Conservation (phyloP, 2,888 invertebrate genomes). For the Sepiola atlantica region DNA sequence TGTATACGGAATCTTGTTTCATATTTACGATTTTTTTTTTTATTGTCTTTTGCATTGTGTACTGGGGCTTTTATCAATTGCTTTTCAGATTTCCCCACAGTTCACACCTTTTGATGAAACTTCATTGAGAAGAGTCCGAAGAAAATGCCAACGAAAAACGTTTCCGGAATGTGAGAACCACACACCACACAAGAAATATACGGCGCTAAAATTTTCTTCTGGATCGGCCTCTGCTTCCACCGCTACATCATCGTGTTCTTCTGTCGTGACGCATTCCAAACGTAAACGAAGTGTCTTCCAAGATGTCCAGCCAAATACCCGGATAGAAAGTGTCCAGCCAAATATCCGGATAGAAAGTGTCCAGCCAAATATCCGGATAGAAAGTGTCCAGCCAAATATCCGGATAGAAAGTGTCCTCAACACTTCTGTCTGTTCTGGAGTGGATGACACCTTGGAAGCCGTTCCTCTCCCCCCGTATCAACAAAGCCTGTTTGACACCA, state of each 20-base stretch:
- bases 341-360: no score
- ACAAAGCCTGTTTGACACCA: neutral
- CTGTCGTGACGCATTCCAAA: neutral
- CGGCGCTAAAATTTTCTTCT: neutral
- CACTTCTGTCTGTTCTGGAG: neutral
- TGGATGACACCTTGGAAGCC: neutral
- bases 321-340: no score
- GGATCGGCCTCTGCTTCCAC: neutral
- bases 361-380: no score
- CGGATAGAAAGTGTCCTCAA: neutral
- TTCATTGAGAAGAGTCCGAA: neutral
- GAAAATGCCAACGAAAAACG: neutral
- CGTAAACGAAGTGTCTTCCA: neutral
- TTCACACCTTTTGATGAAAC: neutral
- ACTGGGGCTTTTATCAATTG: neutral
- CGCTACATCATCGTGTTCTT: neutral
- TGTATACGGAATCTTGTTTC: no score
- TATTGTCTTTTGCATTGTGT: neutral
- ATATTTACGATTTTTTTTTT: neutral
- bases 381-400: neutral
- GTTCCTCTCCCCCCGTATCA: neutral
- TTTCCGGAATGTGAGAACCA: neutral
- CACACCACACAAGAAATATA: neutral
- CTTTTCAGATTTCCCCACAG: neutral
- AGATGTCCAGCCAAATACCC: neutral